These are phyloP conservation scores for Tenthredo notha DNA, from an alignment of 2,888 invertebrate genomes.

Conservation along the genomic window DNA sequence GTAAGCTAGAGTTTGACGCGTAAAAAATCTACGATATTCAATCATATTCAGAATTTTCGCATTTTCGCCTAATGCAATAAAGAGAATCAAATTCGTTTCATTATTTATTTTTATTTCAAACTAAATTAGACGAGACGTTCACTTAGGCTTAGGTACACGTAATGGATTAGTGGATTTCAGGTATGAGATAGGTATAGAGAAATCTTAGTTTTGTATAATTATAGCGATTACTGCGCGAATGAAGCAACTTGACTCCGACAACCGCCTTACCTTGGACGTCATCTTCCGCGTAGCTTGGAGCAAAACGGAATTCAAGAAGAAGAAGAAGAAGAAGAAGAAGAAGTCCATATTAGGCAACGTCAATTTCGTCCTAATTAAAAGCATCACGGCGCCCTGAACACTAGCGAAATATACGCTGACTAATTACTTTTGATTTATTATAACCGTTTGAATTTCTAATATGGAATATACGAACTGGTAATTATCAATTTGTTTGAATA, in stretches of 20 bases:
- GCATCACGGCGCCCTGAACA: constrained; percentile 11
- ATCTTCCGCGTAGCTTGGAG: constrained; percentile 46
- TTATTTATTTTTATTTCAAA: not conserved
- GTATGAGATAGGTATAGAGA: not conserved
- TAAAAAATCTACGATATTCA: not conserved
- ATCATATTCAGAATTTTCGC: not conserved
- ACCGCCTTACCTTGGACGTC: constrained; percentile 47
- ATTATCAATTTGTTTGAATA: not conserved
- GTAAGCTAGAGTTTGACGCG: not conserved
- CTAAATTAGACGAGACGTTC: not conserved
- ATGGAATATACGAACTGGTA: not conserved
- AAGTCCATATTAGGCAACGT: constrained; percentile 41
- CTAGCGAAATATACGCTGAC: not conserved
- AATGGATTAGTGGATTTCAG: not conserved
- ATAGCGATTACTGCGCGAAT: constrained; percentile 48
- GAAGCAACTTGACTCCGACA: constrained; percentile 36
- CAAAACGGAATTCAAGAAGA: constrained; percentile 30
- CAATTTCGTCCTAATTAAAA: constrained; percentile 27
- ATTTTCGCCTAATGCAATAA: not conserved
- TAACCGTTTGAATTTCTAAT: not conserved
- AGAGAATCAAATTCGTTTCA: not conserved
- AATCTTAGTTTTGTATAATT: constrained; percentile 42
- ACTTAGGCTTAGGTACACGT: not conserved
- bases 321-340: constrained; percentile 11
- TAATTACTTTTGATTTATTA: not conserved